These are phyloP conservation scores for Chrysogorgia sp. DNA, from an alignment of 92 coral and sea anemone genomes.

Conservation along the genomic window DNA sequence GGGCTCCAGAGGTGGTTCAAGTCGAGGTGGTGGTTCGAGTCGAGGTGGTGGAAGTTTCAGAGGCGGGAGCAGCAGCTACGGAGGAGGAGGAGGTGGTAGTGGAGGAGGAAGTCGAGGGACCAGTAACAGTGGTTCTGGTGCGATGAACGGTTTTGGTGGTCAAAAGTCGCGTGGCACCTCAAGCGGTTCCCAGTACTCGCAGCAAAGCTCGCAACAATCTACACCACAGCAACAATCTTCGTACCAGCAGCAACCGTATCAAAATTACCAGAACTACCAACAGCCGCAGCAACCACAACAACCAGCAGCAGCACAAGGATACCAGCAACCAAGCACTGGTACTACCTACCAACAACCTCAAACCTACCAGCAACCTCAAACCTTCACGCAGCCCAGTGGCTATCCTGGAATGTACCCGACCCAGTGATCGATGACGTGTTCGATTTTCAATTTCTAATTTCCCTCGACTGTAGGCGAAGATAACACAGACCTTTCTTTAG, in stretches of 20 bases:
- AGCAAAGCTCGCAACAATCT: slow-evolving; percentile 64
- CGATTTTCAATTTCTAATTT: neutral
- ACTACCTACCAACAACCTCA: slow-evolving; percentile 57
- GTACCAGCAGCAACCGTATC: slow-evolving; percentile 27
- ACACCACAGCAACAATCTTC: slow-evolving; percentile 54
- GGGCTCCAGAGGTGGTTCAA: slow-evolving; percentile 36
- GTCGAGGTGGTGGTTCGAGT: slow-evolving; percentile 37
- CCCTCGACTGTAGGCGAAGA: no score
- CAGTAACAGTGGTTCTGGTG: slow-evolving; percentile 59
- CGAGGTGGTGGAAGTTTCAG: slow-evolving; percentile 48
- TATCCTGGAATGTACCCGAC: slow-evolving; percentile 5
- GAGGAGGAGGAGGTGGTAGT: slow-evolving; percentile 65
- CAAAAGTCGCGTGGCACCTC: slow-evolving; percentile 58
- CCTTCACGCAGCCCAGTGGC: slow-evolving; percentile 13
- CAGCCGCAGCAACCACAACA: slow-evolving; percentile 38
- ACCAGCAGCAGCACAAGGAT: slow-evolving; percentile 36
- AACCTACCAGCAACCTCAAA: slow-evolving; percentile 47
- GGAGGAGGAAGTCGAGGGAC: slow-evolving; percentile 54
- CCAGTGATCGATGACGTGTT: neutral
- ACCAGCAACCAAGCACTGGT: slow-evolving; percentile 51
- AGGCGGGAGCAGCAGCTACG: slow-evolving; percentile 60
- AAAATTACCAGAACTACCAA: slow-evolving; percentile 38
- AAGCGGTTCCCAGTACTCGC: slow-evolving; percentile 50
- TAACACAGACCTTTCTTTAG: neutral
- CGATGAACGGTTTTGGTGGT: slow-evolving; percentile 43